These are phyloP conservation scores for Mandrillus leucophaeus DNA, from an alignment of 2,113 vertebrate species.

Conservation along the genomic window DNA sequence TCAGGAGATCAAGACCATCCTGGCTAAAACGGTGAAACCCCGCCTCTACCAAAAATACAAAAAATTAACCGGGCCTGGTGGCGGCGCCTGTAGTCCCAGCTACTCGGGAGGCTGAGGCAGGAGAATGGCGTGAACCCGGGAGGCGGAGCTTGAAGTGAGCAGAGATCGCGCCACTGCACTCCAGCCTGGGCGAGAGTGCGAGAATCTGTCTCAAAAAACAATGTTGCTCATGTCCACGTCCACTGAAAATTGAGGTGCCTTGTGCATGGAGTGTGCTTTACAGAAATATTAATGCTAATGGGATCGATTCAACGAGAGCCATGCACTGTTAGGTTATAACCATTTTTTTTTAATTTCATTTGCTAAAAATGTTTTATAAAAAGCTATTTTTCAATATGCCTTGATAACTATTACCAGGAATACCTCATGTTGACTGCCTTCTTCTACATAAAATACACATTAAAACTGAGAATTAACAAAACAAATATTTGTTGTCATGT, in stretches of 20 bases:
- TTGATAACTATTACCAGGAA: conserved; percentile 1
- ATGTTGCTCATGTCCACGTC: not conserved
- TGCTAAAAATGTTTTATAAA: not conserved
- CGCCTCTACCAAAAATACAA: too few relatives aligned
- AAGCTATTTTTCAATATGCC: conserved; percentile 39
- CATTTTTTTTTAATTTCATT: conserved; percentile 6
- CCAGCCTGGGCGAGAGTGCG: too few relatives aligned
- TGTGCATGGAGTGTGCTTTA: not conserved
- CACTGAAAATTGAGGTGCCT: not conserved
- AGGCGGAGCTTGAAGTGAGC: too few relatives aligned
- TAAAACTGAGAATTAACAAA: conserved; percentile 36
- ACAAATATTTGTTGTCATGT: conserved; percentile 41
- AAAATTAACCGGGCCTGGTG: too few relatives aligned
- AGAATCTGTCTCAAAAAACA: too few relatives aligned
- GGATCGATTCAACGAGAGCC: not conserved
- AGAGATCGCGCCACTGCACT: too few relatives aligned
- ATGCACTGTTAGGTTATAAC: not conserved
- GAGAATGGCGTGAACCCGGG: too few relatives aligned
- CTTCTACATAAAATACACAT: conserved; percentile 8
- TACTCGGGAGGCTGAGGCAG: too few relatives aligned
- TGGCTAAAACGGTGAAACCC: too few relatives aligned
- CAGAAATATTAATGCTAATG: conserved; percentile 15
- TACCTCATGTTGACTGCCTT: not conserved
- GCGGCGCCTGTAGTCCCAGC: too few relatives aligned
- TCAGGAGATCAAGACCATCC: too few relatives aligned